Evolutionary conservation across 2,113 vertebrate genomes (phyloP), one percentile per base, ranked within the genome.

Genomic region (Notothenia rossii): DNA sequence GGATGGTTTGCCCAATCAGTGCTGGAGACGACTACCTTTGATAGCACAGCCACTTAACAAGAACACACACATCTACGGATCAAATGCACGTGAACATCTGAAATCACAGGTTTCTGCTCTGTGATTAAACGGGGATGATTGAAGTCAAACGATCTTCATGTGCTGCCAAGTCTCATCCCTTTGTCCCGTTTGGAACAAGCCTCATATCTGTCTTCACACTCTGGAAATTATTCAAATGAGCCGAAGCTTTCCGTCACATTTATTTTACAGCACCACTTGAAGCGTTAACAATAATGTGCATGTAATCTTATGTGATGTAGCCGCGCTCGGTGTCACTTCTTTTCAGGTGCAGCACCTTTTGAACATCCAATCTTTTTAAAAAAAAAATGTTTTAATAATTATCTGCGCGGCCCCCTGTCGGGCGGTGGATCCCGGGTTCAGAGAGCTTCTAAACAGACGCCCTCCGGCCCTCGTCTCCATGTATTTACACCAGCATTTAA

Each of bases 201-300:
- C 58, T 63, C 79, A 74, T 83, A 86, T 89, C 75, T 81, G 72
- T 58, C 59, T 82, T 86, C 48, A 68, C 86, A 80, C 89, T 86
- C 74, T 11, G 65, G 54, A 86, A 88, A 87, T 92, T 91, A 94
- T 95, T 92, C 81, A 93, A 92, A 94, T 90, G 76, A 86, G 58
- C 83, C 5, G 51, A 2, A 40, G 76, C 80, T 91, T 72, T 48
- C 75, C 64, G n/a, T 84, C 82, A 55, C 68, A 81, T 92, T 85
- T 83, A 86, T 93, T 93, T 93, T 83, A 86, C 88, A 82, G 85
- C 79, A 46, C 88, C 83, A 93, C 84, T 89, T 88, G 84, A 94
- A 89, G 77, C 59, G 25, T 73, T 72, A 72, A 88, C 81, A 88
- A 84, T 87, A 92, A 89, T 20, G 66, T 43, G 76, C 88, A 77